These are phyloP conservation scores for Dromas ardeola DNA, from an alignment of 2,113 vertebrate species.

Conservation along the genomic window DNA sequence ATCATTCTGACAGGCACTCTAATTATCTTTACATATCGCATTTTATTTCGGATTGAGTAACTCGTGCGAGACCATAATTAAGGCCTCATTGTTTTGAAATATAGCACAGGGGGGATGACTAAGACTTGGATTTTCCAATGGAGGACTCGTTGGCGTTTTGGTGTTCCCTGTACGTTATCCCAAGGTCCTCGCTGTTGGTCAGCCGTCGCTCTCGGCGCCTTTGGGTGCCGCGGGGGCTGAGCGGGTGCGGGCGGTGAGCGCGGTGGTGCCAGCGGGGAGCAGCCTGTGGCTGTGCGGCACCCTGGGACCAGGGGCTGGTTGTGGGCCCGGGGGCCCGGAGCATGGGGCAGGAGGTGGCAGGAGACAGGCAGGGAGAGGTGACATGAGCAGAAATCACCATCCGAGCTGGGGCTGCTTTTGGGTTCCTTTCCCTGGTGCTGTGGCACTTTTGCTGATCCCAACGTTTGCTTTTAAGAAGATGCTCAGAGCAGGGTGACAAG, in stretches of 20 bases:
- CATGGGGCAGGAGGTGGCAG: background rate
- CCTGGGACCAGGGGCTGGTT: background rate
- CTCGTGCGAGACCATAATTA: background rate
- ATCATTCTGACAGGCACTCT: constrained; percentile 49
- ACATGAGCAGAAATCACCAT: background rate
- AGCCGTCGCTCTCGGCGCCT: background rate
- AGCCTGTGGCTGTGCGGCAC: background rate
- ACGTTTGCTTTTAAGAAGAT: background rate
- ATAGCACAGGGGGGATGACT: background rate
- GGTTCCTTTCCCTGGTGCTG: background rate
- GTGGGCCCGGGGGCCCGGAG: fast-evolving
- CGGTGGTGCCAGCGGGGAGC: background rate
- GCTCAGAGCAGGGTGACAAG: background rate
- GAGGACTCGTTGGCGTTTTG: background rate
- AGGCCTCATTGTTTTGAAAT: constrained; percentile 36
- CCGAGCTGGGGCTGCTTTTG: background rate
- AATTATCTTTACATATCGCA: constrained; percentile 21
- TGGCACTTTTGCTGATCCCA: background rate
- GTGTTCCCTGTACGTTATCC: background rate
- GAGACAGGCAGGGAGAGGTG: background rate
- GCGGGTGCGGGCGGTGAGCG: fast-evolving
- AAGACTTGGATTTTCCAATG: background rate
- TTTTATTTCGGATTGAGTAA: constrained; percentile 17
- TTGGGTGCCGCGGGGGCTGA: background rate
- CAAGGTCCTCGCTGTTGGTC: background rate